phyloP scores from a whole-genome alignment of 2,888 invertebrate genomes.

The Tenthredo distinguenda region DNA sequence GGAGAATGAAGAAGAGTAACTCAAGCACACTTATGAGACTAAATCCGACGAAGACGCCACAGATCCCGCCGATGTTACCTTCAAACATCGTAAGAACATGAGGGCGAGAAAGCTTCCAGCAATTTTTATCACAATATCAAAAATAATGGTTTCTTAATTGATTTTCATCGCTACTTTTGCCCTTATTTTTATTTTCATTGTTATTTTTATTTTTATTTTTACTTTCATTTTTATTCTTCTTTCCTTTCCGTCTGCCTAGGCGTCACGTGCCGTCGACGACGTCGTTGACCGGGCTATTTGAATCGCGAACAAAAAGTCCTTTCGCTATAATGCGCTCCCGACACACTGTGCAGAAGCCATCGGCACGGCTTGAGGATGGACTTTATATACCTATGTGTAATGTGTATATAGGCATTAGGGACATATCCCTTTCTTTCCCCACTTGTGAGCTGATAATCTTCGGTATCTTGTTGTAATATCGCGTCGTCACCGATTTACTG shows the following conservation, averaged over 20 bases:
- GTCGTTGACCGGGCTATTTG: constrained; percentile 24
- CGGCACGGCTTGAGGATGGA: neutral
- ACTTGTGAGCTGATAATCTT: constrained; percentile 20
- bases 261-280: constrained; percentile 22
- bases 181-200: neutral
- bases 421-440: constrained; percentile 10
- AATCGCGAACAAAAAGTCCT: neutral
- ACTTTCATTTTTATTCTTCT: neutral
- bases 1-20: constrained; percentile 80
- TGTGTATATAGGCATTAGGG: neutral
- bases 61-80: constrained; percentile 85
- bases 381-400: constrained; percentile 5
- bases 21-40: constrained; percentile 83
- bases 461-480: constrained; percentile 8
- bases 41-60: constrained; percentile 83
- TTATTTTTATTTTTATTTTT: neutral
- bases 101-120: no score
- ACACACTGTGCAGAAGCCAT: neutral
- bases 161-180: neutral
- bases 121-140: neutral
- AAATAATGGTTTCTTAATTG: neutral
- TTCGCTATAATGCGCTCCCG: neutral
- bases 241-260: neutral
- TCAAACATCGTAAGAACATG: constrained; percentile 65
- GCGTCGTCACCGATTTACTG: constrained; percentile 21